Percentiles rank a stretch among this genome's conserved stretches.
phyloP scores from a whole-genome alignment of 2,113 vertebrate species.

The Cettia cetti region DNA sequence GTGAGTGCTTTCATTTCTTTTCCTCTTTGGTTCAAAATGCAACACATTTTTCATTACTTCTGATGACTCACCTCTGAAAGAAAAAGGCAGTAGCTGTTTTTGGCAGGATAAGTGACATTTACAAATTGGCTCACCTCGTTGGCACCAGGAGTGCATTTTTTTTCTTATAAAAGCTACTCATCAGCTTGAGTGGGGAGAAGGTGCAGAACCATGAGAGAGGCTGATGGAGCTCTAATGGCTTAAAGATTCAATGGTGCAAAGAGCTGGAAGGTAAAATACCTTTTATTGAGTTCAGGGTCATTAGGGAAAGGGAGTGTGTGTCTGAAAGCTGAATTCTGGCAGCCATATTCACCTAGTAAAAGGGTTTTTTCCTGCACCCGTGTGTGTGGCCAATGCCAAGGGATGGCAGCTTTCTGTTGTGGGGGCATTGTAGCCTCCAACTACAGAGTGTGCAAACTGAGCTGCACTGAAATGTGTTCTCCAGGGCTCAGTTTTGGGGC shows the following conservation, averaged over 20 bases:
- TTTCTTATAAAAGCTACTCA: neutral
- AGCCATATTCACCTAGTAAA: neutral
- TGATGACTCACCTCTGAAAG: neutral
- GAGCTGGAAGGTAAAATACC: neutral
- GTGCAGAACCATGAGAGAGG: too few relatives aligned
- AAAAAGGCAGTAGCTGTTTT: neutral
- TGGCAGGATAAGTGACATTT: neutral
- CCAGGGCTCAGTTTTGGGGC: neutral
- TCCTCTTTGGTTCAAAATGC: slow-evolving; percentile 22
- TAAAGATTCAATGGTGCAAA: neutral
- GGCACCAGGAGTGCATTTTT: neutral
- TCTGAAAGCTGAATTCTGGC: neutral
- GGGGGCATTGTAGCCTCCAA: fast-evolving
- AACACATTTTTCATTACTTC: slow-evolving; percentile 12
- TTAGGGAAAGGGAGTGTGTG: neutral
- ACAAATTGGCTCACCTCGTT: neutral
- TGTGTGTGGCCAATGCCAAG: neutral
- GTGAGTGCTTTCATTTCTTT: slow-evolving; percentile 21
- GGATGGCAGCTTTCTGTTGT: too few relatives aligned
- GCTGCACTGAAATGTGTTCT: neutral
- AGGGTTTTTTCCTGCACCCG: neutral
- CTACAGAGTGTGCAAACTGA: neutral
- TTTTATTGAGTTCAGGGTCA: neutral
- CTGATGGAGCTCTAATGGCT: too few relatives aligned
- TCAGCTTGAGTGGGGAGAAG: neutral